Percentiles rank a stretch among this genome's conserved stretches.
phyloP scores from a whole-genome alignment of 2,113 vertebrate species.

The Vombatus ursinus region DNA sequence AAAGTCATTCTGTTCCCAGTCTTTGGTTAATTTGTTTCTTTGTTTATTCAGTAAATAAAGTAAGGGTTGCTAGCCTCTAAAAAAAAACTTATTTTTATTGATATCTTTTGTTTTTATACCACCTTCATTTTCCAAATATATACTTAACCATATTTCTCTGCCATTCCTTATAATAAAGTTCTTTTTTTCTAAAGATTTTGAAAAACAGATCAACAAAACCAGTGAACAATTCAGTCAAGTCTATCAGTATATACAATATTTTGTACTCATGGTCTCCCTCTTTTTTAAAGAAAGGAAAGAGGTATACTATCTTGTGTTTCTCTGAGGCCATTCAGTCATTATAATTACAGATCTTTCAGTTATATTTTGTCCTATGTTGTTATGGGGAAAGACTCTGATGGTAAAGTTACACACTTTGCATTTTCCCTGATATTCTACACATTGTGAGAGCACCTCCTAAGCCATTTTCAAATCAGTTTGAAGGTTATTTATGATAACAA shows the following conservation, averaged over 20 bases:
- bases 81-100: background rate
- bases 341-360: background rate
- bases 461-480: conserved; percentile 30
- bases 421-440: background rate
- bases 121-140: background rate
- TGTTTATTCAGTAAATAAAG: background rate
- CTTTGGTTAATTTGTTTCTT: background rate
- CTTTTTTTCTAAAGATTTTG: background rate
- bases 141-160: background rate
- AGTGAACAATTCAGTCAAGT: background rate
- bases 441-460: background rate
- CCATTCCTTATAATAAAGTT: background rate
- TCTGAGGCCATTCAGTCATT: background rate
- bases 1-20: conserved; percentile 19
- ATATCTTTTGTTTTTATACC: background rate
- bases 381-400: background rate
- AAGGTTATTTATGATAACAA: conserved; percentile 42
- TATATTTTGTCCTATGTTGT: background rate
- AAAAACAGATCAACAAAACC: background rate
- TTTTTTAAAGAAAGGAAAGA: background rate
- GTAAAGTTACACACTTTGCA: background rate
- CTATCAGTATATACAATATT: background rate
- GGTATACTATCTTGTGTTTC: background rate
- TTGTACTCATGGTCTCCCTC: background rate
- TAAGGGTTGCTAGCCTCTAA: background rate